Evolutionary conservation across 1,140 invertebrate species (phyloP), one percentile per base, ranked within the genome.

Genomic region (Coenobita brevimanus): DNA sequence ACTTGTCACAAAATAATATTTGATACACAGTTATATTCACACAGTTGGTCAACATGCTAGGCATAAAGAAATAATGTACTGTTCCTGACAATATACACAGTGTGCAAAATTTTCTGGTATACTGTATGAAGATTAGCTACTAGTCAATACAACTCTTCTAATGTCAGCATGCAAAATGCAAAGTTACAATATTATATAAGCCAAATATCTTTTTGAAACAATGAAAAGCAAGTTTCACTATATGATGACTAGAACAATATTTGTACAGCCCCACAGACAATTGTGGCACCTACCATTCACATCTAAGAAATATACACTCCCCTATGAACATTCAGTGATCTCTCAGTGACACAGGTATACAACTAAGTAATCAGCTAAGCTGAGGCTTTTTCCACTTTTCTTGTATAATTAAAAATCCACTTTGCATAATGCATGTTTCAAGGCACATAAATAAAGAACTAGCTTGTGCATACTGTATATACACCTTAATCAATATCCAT

Each of bases 401-500:
- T n/a, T 54, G 64, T n/a, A 41, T 69, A 27, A 43, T 33, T 79
- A 69, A 33, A 57, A 69, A 24, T 69, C 54, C 41, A 79, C 84
- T 87, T 87, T 87, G 84, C 84, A 87, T 87, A 87, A 87, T 79
- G 84, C 84, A 87, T 79, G 43, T 71, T 87, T 69, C 43, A 80
- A 71, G 76, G 84, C 38, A 69, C 84, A 87, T 79, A 87, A 75
- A 87, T 79, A 87, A 87, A 71, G 84, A 33, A 87, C 21, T 87
- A 21, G 43, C 50, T 78, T 17, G 27, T 30, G n/a, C 33, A 27
- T 82, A 41, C 13, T 27, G 41, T 64, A 17, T 60, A 81, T n/a
- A 76, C 54, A 36, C 36, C 50, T 27, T 30, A 43, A 4, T 36
- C 8, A 38, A 62, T 36, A 57, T 30, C 78, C 2, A 27, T 15